phyloP scores from a whole-genome alignment of 2,888 invertebrate species.

The Choreutis nemorana region DNA sequence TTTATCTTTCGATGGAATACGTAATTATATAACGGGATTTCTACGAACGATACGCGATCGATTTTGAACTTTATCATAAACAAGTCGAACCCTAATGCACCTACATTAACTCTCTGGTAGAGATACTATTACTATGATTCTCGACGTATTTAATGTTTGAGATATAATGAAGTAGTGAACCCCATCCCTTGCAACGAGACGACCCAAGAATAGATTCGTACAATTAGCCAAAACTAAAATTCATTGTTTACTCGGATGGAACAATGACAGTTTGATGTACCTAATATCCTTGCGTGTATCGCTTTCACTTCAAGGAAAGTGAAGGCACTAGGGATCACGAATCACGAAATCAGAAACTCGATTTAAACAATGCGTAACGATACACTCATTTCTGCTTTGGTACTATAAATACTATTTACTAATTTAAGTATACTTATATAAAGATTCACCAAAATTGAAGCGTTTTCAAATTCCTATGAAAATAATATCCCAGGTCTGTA shows the following conservation, averaged over 20 bases:
- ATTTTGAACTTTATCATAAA: constrained; percentile 11
- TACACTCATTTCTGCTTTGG: constrained; percentile 20
- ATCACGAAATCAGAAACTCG: constrained; percentile 27
- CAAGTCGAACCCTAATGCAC: constrained; percentile 21
- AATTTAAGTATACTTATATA: constrained; percentile 11
- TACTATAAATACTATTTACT: constrained; percentile 15
- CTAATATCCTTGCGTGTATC: constrained; percentile 10
- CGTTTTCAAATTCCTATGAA: constrained; percentile 17
- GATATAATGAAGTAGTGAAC: constrained; percentile 8
- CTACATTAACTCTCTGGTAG: constrained; percentile 27
- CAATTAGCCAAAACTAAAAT: constrained; percentile 6
- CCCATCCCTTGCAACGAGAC: constrained; percentile 5
- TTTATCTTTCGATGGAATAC: no score
- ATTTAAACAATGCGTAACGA: constrained; percentile 34
- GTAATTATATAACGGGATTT: no score
- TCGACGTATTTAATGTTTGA: constrained; percentile 18
- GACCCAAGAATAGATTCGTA: constrained; percentile 4
- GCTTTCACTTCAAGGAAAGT: constrained; percentile 27
- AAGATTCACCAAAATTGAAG: no score
- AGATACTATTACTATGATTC: constrained; percentile 29
- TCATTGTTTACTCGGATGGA: constrained; percentile 14
- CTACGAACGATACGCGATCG: constrained; percentile 13
- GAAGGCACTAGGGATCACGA: constrained; percentile 41
- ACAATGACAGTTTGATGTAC: constrained; percentile 5
- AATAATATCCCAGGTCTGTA: constrained; percentile 14